phyloP scores from a whole-genome alignment of 2,113 vertebrate genomes.

The Polypterus bichir region DNA sequence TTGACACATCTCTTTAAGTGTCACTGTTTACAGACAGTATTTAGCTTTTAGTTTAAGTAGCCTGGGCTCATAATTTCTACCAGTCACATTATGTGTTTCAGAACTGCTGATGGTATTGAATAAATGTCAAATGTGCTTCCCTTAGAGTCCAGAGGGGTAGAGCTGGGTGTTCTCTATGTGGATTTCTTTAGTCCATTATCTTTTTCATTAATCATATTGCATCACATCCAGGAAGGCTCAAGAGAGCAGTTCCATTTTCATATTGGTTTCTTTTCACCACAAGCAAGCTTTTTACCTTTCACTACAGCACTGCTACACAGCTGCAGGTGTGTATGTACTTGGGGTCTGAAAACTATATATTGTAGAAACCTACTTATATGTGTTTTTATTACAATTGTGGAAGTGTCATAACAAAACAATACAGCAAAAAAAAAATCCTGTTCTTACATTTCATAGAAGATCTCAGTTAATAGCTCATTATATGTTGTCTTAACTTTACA shows the following conservation, averaged over 20 bases:
- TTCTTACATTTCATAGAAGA: too few relatives aligned
- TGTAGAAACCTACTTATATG: too few relatives aligned
- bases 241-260: background rate
- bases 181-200: conserved; percentile 12
- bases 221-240: background rate
- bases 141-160: conserved; percentile 13
- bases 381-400: too few relatives aligned
- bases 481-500: too few relatives aligned
- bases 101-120: conserved; percentile 31
- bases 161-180: conserved; percentile 4
- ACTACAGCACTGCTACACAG: too few relatives aligned
- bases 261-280: background rate
- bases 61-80: conserved; percentile 24
- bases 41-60: conserved; percentile 33
- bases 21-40: conserved; percentile 20
- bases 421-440: too few relatives aligned
- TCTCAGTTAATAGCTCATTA: too few relatives aligned
- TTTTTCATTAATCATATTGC: conserved; percentile 17
- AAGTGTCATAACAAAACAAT: too few relatives aligned
- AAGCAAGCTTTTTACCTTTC: too few relatives aligned
- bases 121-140: conserved; percentile 28
- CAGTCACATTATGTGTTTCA: conserved; percentile 20
- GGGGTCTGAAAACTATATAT: too few relatives aligned
- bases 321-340: too few relatives aligned
- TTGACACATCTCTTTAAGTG: conserved; percentile 17